Percentiles rank a stretch among this genome's conserved stretches.
Conservation (phyloP, 2,888 invertebrate genomes). For the Megastigmus dorsalis region DNA sequence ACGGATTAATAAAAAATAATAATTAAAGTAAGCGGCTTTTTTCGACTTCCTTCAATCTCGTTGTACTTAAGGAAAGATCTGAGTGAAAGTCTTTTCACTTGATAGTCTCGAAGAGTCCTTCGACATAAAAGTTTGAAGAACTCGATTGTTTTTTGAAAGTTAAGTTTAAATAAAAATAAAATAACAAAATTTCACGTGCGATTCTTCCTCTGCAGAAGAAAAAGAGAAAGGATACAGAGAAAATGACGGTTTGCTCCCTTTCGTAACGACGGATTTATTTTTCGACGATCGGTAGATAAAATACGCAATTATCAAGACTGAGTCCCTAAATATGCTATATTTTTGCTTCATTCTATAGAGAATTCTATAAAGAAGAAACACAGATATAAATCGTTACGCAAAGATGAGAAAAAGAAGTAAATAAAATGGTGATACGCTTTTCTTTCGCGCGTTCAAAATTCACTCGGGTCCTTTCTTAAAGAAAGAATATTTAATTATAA, state of each 20-base stretch:
- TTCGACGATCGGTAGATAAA: constrained; percentile 42
- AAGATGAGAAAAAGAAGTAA: constrained; percentile 37
- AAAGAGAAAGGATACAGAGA: background rate
- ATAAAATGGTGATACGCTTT: constrained; percentile 43
- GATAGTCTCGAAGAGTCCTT: constrained; percentile 26
- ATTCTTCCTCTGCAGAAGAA: constrained; percentile 9
- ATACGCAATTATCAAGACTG: constrained; percentile 46
- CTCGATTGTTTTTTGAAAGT: constrained; percentile 10
- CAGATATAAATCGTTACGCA: too few species aligned
- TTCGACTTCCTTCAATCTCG: constrained; percentile 17
- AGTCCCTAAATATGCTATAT: constrained; percentile 44
- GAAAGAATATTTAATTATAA: constrained; percentile 31
- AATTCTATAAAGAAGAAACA: constrained; percentile 5
- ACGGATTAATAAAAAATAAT: constrained; percentile 15
- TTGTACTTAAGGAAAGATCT: constrained; percentile 52
- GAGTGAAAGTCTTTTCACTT: constrained; percentile 46
- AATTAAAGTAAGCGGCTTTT: constrained; percentile 14
- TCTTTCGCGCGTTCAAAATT: constrained; percentile 47
- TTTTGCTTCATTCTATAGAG: constrained; percentile 42
- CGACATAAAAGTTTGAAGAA: constrained; percentile 5
- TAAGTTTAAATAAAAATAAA: background rate
- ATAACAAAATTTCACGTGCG: constrained; percentile 11
- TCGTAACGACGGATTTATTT: constrained; percentile 37
- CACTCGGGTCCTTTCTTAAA: constrained; percentile 53
- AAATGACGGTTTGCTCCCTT: constrained; percentile 7